These are phyloP conservation scores for Drosophila pruinosa DNA, from an alignment of 1,140 invertebrate species.

Conservation along the genomic window DNA sequence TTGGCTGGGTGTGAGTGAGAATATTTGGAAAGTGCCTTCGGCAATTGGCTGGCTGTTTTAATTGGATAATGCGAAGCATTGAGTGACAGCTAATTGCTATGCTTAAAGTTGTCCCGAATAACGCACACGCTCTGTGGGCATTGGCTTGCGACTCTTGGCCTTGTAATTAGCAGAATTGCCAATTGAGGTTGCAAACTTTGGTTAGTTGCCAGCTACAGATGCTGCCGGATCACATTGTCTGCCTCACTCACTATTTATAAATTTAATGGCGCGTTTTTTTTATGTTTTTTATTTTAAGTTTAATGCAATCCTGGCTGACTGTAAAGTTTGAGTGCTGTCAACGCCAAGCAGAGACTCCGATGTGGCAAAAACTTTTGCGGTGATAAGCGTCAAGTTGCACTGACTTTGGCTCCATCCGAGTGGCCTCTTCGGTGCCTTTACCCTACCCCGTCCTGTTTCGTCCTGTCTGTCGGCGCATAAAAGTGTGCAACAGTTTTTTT, in stretches of 20 bases:
- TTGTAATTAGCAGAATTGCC: constrained; percentile 50
- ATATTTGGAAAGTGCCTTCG: not conserved
- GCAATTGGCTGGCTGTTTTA: constrained; percentile 29
- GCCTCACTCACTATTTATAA: constrained; percentile 16
- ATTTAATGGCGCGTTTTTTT: constrained; percentile 24
- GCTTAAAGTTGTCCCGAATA: constrained; percentile 19
- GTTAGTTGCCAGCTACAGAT: constrained; percentile 12
- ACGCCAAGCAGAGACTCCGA: constrained; percentile 55
- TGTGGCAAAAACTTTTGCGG: constrained; percentile 73
- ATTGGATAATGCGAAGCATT: constrained; percentile 39
- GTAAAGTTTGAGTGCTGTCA: constrained; percentile 67
- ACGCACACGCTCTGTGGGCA: constrained; percentile 5
- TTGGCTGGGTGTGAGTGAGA: constrained; percentile 2
- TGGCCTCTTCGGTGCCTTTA: constrained; percentile 3
- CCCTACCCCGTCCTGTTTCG: not conserved
- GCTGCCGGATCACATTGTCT: not conserved
- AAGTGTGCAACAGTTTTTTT: constrained; percentile 62
- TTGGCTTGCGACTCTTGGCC: constrained; percentile 20
- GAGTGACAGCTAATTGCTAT: constrained; percentile 41
- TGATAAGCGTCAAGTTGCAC: constrained; percentile 66
- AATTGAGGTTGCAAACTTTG: constrained; percentile 41
- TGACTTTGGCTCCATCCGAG: constrained; percentile 8
- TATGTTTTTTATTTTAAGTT: too few species aligned
- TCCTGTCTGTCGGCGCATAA: constrained; percentile 45
- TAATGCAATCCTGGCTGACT: constrained; percentile 10